Base-by-base conservation (phyloP, 2,888 invertebrate species). In the Temnothorax ravouxi region DNA sequence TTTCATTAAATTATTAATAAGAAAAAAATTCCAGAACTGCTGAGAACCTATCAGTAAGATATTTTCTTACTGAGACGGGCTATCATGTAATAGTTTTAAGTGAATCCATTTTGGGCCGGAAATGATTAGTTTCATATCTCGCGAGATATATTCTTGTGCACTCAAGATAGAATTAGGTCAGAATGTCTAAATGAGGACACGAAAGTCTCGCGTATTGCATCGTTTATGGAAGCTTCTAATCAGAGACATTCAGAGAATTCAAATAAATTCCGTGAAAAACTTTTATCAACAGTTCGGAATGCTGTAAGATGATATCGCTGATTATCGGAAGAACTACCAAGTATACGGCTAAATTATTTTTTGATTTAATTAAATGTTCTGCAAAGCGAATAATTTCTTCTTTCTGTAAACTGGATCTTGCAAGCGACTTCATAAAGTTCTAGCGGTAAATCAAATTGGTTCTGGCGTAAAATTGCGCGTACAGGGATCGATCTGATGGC, bases 301-400 rank as follows among this genome's bases (percentile, higher is more conserved):
- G 59, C 18, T 13, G 59, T 79, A 47, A 59, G 56, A 18, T 80
- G 74, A 80, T 80, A 61, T 59, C 38, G 59, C 38, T 50, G 79
- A 77, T 77, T 54, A 54, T 66, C 64, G 64, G 76, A 21, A 47
- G 21, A 34, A 59, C 21, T 59, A 15, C 29, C 29, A 34, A 80
- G 47, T 9, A 59, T 9, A 59, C 47, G 21, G 74, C 18, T 72
- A 59, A 80, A 61, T 50, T 47, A 47, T 74, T 80, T 79, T 72
- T 47, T 80, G 47, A 72, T 72, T 80, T 80, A 80, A 79, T 79
- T 79, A 79, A 79, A 59, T 59, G 47, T 79, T 50, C 34, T 18
- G 59, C 59, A 34, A 79, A 47, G 21, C 34, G 47, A 79, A 18
- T 59, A 80, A 80, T 56, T 59, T 74, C 25, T 72, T 71, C 56